phyloP scores from a whole-genome alignment of 1,140 invertebrate genomes.

The Ganaspis sp. region DNA sequence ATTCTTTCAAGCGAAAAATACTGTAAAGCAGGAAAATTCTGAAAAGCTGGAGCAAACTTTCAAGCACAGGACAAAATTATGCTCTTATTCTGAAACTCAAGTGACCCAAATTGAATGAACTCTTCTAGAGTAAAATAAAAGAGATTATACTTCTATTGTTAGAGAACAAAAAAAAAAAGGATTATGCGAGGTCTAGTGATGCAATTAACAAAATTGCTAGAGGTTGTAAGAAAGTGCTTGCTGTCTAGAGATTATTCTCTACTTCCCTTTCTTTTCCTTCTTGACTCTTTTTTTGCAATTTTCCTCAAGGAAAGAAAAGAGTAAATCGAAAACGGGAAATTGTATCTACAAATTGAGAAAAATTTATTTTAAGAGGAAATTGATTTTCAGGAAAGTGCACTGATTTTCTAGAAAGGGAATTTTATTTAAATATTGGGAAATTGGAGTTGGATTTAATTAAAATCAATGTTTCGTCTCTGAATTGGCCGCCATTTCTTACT shows the following conservation, averaged over 20 bases:
- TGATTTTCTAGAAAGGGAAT: too few relatives aligned
- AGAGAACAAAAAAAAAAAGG: neutral
- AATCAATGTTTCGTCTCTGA: too few relatives aligned
- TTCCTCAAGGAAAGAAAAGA: neutral
- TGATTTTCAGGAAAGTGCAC: too few relatives aligned
- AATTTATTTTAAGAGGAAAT: too few relatives aligned
- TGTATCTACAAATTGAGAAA: neutral
- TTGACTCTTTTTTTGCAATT: neutral
- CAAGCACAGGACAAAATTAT: neutral
- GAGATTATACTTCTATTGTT: constrained; percentile 18
- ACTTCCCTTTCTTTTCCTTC: constrained; percentile 1
- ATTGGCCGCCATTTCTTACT: too few relatives aligned
- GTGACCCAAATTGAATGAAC: constrained; percentile 8
- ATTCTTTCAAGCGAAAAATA: too few relatives aligned
- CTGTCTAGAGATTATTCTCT: neutral
- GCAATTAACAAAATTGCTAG: constrained; percentile 27
- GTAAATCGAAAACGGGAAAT: neutral
- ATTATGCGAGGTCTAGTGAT: constrained; percentile 28
- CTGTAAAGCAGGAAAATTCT: neutral
- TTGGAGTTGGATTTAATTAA: too few relatives aligned
- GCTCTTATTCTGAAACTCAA: neutral
- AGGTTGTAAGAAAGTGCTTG: constrained; percentile 4
- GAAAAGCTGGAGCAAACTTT: neutral
- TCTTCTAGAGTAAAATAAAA: constrained; percentile 13
- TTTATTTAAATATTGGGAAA: too few relatives aligned